Evolutionary conservation across 2,113 vertebrate genomes (phyloP).

Genomic region (Chaetorhynchus papuensis): DNA sequence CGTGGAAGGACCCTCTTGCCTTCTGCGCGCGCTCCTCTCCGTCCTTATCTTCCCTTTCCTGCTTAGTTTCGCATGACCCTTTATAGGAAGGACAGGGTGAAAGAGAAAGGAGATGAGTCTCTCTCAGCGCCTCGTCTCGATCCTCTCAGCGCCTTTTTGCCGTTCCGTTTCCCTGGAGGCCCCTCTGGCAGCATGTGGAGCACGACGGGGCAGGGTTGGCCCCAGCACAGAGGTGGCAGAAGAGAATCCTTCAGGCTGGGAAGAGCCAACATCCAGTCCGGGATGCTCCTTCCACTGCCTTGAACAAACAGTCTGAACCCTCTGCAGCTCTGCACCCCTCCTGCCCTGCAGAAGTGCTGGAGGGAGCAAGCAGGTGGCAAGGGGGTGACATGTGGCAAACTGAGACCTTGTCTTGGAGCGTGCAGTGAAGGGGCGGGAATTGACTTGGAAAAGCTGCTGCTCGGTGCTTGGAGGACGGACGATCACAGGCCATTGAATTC

Average conservation of each 20-base stretch:
- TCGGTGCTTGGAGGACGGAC: not conserved
- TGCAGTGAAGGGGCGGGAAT: not conserved
- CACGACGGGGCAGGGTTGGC: not conserved
- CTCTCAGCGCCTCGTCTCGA: conserved; percentile 29
- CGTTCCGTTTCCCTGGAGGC: not conserved
- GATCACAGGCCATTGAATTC: not conserved
- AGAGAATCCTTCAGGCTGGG: not conserved
- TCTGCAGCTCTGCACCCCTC: not conserved
- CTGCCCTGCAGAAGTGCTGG: not conserved
- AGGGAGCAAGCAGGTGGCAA: not conserved
- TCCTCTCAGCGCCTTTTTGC: conserved; percentile 27
- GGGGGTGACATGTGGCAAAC: not conserved
- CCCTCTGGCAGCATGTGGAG: not conserved
- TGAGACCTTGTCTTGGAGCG: not conserved
- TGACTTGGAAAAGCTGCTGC: not conserved
- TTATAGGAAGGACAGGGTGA: conserved; percentile 43
- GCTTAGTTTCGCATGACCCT: conserved; percentile 24
- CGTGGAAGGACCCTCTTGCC: not conserved
- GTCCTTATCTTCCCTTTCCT: conserved; percentile 34
- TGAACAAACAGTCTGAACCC: not conserved
- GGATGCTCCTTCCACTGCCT: not conserved
- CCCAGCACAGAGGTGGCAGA: not conserved
- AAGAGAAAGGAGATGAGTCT: conserved; percentile 52
- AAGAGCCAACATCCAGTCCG: not conserved
- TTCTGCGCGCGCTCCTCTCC: conserved; percentile 15